Evolutionary conservation across 1,140 invertebrate genomes (phyloP).

Genomic region (Aphelenchoides fujianensis): DNA sequence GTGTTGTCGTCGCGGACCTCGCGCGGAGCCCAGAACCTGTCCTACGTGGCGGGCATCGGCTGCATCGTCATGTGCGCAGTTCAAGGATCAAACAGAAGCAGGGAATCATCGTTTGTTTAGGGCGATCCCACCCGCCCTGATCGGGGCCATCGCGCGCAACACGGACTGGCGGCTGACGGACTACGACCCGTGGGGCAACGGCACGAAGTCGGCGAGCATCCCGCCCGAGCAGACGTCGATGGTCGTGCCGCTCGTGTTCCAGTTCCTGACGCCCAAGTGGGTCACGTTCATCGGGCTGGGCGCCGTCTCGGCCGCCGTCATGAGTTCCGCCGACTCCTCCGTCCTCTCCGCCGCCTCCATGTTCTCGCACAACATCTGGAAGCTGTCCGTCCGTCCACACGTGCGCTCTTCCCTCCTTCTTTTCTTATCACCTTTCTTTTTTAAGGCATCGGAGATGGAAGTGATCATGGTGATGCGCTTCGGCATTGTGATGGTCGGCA

Average conservation of each 20-base stretch:
- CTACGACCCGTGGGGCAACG: slow-evolving; percentile 56
- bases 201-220: slow-evolving; percentile 53
- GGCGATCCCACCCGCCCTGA: slow-evolving; percentile 90
- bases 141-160: slow-evolving; percentile 89
- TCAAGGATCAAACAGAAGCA: not conserved
- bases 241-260: slow-evolving; percentile 91
- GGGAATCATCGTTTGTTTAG: too few species aligned
- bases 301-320: slow-evolving; percentile 91
- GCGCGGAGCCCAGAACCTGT: slow-evolving; percentile 82
- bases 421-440: slow-evolving; percentile 25
- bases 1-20: slow-evolving; percentile 92
- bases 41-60: slow-evolving; percentile 90
- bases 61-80: slow-evolving; percentile 72
- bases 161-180: slow-evolving; percentile 67
- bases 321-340: slow-evolving; percentile 84
- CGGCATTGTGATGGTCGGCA: slow-evolving; percentile 85
- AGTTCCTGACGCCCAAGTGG: slow-evolving; percentile 84
- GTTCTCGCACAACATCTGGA: slow-evolving; percentile 97
- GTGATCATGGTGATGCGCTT: slow-evolving; percentile 96
- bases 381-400: slow-evolving; percentile 86
- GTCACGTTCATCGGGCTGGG: slow-evolving; percentile 94
- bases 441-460: slow-evolving; percentile 84
- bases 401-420: slow-evolving; percentile 65
- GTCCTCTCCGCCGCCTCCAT: slow-evolving; percentile 92
- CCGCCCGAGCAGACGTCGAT: slow-evolving; percentile 68